phyloP scores from a whole-genome alignment of 1,140 invertebrate species.

The Doryteuthis pealeii region DNA sequence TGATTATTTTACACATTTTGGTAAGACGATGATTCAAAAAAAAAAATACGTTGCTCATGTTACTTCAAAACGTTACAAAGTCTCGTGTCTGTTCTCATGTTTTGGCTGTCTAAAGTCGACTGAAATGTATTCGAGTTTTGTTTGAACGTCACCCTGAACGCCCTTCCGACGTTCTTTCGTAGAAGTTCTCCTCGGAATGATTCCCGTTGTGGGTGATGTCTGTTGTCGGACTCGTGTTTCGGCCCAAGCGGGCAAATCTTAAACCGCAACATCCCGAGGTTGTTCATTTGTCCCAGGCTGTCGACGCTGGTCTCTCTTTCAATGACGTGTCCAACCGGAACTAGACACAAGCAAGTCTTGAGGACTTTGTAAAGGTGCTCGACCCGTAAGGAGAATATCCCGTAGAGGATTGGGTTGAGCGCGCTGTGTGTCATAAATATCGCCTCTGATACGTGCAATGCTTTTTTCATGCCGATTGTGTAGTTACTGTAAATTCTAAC shows the following conservation, averaged over 20 bases:
- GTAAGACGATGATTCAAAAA: too few relatives aligned
- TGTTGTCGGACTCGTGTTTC: not conserved
- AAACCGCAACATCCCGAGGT: not conserved
- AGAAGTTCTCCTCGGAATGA: not conserved
- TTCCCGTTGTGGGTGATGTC: not conserved
- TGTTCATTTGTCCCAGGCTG: not conserved
- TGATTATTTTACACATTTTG: too few relatives aligned
- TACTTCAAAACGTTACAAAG: not conserved
- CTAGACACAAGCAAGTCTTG: not conserved
- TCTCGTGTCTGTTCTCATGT: not conserved
- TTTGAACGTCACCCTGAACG: not conserved
- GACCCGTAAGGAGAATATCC: conserved; percentile 55
- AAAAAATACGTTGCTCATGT: too few relatives aligned
- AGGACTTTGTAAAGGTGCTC: conserved; percentile 27
- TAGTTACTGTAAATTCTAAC: conserved; percentile 61
- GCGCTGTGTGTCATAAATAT: conserved; percentile 61
- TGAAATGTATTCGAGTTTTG: not conserved
- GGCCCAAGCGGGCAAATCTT: not conserved
- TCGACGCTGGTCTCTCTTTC: conserved; percentile 1
- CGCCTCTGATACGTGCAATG: conserved; percentile 53
- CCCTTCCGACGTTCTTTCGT: not conserved
- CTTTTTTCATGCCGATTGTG: conserved; percentile 46
- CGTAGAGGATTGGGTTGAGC: conserved; percentile 62
- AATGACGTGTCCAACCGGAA: not conserved
- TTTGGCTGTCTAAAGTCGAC: not conserved